Base-by-base conservation (phyloP, 1,140 invertebrate genomes). In the Drosophila sproati region DNA sequence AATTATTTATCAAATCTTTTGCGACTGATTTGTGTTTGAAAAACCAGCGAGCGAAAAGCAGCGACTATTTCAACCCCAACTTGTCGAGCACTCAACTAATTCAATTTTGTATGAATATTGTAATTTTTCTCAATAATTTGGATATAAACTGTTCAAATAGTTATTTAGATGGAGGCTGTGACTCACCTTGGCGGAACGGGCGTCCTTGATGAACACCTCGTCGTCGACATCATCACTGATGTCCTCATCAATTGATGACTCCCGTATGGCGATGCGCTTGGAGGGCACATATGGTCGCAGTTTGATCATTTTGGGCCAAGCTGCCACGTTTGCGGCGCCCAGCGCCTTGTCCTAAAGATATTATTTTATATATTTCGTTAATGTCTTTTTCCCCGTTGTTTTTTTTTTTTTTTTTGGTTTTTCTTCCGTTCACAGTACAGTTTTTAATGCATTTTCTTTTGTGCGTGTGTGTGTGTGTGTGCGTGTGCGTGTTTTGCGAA, bases 191-290 rank as follows among this genome's bases (percentile, higher is more conserved):
- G 83, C 83, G 8, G 89, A 95, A 92, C 94, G 94, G 6, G 95
- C 95, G 93, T 96, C 95, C 72, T 95, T 93, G 71, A 96, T 96
- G 80, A 96, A 96, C 10, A 96, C 96, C 91, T 96, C 96, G 91
- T 96, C 96, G 80, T 96, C 96, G 3, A 96, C 94, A 91, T 96
- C 96, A 35, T 92, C 92, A 62, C 91, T 92, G 3, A 85, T 83
- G 47, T 92, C 92, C 75, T 92, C 92, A 59, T 92, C 92, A 59
- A 92, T 91, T 54, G 91, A 92, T 35, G 82, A 87, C 73, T 92
- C 92, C 71, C 92, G 80, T 79, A 92, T 87, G 56, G 91, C 92
- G 69, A 92, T 89, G 57, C 89, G 80, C 71, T 88, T 91, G 7
- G 92, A 92, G 71, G 92, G 91, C 79, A 91, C 89, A 92, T 92